Conservation (phyloP, 2,888 invertebrate species). For the Rhamnusium bicolor region DNA sequence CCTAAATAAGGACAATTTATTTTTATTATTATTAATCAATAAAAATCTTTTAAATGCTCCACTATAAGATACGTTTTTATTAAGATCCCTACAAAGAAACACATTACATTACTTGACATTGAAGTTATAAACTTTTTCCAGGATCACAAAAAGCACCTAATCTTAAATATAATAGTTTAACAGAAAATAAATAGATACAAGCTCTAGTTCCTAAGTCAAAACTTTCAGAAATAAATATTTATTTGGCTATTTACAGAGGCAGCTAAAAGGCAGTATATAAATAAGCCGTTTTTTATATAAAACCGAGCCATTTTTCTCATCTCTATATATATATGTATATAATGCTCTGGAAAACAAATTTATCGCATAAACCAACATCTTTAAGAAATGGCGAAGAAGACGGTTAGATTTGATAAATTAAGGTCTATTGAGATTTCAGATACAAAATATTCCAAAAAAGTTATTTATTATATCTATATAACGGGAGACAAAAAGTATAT, state of each 20-base stretch:
- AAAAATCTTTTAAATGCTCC: no score
- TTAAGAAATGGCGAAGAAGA: conserved; percentile 13
- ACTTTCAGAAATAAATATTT: conserved; percentile 7
- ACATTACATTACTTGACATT: no score
- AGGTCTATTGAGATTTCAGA: conserved; percentile 27
- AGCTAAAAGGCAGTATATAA: conserved; percentile 17
- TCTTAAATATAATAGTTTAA: neutral
- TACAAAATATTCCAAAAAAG: conserved; percentile 24
- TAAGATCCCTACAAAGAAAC: no score
- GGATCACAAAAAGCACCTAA: neutral
- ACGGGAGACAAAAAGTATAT: conserved; percentile 19
- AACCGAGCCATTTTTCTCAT: conserved; percentile 2
- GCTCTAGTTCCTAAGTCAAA: neutral
- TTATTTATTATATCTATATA: conserved; percentile 21
- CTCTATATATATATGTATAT: neutral
- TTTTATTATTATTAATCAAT: no score
- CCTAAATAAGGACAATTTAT: no score
- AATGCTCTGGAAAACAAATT: conserved; percentile 20
- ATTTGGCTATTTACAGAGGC: conserved; percentile 14
- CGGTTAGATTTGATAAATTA: conserved; percentile 21
- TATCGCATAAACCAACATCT: conserved; percentile 24
- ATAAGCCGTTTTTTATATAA: conserved; percentile 13
- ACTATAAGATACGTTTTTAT: no score
- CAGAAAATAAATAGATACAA: neutral
- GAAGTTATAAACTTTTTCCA: neutral